Evolutionary conservation across 2,888 invertebrate species (phyloP).

Genomic region (Amphipoea lucens): DNA sequence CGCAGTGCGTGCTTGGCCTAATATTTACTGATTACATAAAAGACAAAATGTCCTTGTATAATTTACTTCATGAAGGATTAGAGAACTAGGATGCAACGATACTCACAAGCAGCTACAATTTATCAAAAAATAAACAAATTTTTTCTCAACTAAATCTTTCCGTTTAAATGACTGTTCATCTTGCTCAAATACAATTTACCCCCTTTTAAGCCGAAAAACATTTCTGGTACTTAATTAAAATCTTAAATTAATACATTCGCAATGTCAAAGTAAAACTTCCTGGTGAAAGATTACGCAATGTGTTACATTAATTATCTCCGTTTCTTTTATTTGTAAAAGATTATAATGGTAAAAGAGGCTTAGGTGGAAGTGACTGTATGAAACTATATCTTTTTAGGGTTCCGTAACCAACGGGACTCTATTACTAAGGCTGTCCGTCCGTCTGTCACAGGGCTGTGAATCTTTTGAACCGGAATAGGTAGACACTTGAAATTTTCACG

Average conservation of each 20-base stretch:
- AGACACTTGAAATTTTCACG: neutral
- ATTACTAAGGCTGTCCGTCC: neutral
- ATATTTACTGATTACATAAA: neutral
- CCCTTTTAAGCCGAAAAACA: conserved; percentile 27
- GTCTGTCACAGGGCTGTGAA: neutral
- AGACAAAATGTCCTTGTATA: neutral
- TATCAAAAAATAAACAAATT: conserved; percentile 5
- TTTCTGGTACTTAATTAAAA: conserved; percentile 56
- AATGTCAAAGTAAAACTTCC: conserved; percentile 59
- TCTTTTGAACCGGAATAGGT: neutral
- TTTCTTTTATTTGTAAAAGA: conserved; percentile 45
- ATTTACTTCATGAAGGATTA: neutral
- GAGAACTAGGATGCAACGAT: neutral
- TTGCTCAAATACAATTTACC: conserved; percentile 32
- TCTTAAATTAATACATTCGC: conserved; percentile 34
- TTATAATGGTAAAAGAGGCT: conserved; percentile 37
- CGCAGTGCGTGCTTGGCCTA: too few relatives aligned
- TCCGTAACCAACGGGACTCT: neutral
- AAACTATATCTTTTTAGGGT: neutral
- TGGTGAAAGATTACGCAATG: conserved; percentile 44
- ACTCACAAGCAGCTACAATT: neutral
- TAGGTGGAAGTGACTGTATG: neutral
- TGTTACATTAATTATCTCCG: conserved; percentile 33
- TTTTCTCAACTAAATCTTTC: neutral
- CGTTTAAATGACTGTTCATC: neutral